Evolutionary conservation across 2,797 vertebrate species (phyloP).

Genomic region (Cossypha dichroa): DNA sequence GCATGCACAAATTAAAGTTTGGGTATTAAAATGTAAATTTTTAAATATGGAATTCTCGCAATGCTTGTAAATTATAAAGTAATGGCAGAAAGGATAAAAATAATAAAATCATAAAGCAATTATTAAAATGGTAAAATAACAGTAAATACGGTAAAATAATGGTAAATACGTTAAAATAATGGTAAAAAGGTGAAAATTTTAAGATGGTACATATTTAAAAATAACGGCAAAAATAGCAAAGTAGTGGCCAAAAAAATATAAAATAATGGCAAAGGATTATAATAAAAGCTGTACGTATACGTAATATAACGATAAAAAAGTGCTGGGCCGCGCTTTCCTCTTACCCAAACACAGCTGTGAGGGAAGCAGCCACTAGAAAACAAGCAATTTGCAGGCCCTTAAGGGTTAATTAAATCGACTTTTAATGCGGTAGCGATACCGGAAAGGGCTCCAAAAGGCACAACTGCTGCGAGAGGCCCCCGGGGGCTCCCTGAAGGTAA

Average conservation of each 20-base stretch:
- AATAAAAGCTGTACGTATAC: not conserved
- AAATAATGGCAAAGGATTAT: not conserved
- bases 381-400: not conserved
- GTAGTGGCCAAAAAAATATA: not conserved
- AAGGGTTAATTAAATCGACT: rapidly evolving
- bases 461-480: rapidly evolving
- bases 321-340: not conserved
- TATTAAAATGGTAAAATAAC: not conserved
- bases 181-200: rapidly evolving
- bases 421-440: rapidly evolving
- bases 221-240: not conserved
- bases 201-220: rapidly evolving
- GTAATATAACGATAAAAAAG: not conserved
- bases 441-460: not conserved
- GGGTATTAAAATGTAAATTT: rapidly evolving
- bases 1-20: not conserved
- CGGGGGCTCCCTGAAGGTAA: rapidly evolving
- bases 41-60: not conserved
- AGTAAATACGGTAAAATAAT: rapidly evolving
- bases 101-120: not conserved
- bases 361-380: not conserved
- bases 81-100: not conserved
- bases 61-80: rapidly evolving
- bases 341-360: not conserved
- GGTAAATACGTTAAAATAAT: rapidly evolving